Percentiles rank a stretch among this genome's conserved stretches.
These are phyloP conservation scores for Meteorus cinctellus DNA, from an alignment of 2,888 invertebrate genomes.

Conservation along the genomic window DNA sequence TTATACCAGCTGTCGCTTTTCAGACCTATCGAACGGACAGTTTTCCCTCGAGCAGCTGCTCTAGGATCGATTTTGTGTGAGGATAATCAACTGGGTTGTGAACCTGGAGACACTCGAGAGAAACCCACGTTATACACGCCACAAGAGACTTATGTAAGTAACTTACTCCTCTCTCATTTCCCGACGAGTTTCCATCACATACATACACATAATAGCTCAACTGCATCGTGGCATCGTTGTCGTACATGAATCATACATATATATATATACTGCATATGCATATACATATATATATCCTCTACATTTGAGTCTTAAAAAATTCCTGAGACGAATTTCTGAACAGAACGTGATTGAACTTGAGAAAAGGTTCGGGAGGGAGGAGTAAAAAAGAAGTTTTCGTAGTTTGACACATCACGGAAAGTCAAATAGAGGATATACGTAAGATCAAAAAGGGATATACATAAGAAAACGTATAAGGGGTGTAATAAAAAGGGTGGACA, in stretches of 20 bases:
- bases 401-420: slow-evolving; percentile 15
- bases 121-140: background rate
- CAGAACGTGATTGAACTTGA: slow-evolving; percentile 42
- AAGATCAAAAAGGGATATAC: background rate
- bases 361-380: background rate
- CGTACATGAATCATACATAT: background rate
- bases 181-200: background rate
- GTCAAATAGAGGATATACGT: slow-evolving; percentile 1
- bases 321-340: slow-evolving; percentile 44
- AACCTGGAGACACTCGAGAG: background rate
- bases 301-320: slow-evolving; percentile 8
- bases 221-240: background rate
- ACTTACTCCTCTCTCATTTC: background rate
- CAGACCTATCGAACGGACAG: slow-evolving; percentile 37
- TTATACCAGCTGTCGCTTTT: slow-evolving; percentile 41
- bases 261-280: background rate
- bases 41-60: slow-evolving; percentile 42
- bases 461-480: background rate
- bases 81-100: slow-evolving; percentile 27
- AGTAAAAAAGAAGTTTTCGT: slow-evolving; percentile 32
- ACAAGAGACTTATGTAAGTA: slow-evolving; percentile 4
- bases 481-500: background rate
- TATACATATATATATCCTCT: background rate
- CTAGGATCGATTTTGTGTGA: slow-evolving; percentile 37
- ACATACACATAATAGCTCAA: background rate